phyloP scores from a whole-genome alignment of 2,888 invertebrate species.

The Scaptomyza flava region DNA sequence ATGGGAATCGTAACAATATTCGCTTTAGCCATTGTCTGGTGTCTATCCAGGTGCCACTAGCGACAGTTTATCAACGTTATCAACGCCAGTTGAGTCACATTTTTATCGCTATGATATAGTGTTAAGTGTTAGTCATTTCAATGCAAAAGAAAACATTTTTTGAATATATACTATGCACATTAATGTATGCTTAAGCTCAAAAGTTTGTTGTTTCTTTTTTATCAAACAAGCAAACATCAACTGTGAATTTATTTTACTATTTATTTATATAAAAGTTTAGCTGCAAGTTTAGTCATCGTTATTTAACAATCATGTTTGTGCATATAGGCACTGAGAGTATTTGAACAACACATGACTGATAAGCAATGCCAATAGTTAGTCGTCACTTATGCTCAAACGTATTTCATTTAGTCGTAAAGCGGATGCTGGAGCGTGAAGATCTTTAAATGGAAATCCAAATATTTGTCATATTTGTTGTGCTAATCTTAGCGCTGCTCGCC shows the following conservation, averaged over 20 bases:
- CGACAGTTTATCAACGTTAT: not conserved
- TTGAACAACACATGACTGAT: constrained; percentile 2
- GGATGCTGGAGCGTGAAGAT: constrained; percentile 17
- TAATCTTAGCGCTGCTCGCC: constrained; percentile 2
- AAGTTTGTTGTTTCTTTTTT: too few relatives aligned
- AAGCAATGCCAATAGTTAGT: constrained; percentile 7
- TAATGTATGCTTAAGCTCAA: too few relatives aligned
- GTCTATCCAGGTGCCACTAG: not conserved
- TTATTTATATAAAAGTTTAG: too few relatives aligned
- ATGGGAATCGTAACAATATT: not conserved
- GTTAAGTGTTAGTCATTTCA: not conserved
- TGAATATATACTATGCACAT: too few relatives aligned
- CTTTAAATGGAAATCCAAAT: constrained; percentile 5
- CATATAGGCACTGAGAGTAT: not conserved
- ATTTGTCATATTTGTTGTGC: not conserved
- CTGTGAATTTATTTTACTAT: not conserved
- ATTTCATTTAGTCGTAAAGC: constrained; percentile 9
- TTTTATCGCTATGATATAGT: not conserved
- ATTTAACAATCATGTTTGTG: not conserved
- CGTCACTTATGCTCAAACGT: not conserved
- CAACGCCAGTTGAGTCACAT: not conserved
- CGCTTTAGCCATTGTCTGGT: constrained; percentile 1
- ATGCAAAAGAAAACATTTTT: too few relatives aligned
- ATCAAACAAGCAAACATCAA: too few relatives aligned
- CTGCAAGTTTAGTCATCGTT: too few relatives aligned